phyloP scores from a whole-genome alignment of 2,888 invertebrate genomes.

The Caenorhabditis macrosperma region DNA sequence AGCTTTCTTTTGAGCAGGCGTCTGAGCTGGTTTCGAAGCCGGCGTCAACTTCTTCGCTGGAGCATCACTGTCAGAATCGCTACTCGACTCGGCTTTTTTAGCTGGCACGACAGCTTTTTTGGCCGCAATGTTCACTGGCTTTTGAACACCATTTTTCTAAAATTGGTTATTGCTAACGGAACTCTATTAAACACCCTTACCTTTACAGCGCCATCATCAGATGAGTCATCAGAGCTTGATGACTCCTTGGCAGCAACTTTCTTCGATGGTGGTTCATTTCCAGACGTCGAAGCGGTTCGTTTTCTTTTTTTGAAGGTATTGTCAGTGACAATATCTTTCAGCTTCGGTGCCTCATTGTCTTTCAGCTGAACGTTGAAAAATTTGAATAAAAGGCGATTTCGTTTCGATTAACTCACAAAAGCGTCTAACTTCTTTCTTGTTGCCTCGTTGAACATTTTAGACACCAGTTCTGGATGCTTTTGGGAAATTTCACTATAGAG shows the following conservation, averaged over 20 bases:
- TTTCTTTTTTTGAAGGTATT: constrained; percentile 51
- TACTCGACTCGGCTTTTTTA: constrained; percentile 23
- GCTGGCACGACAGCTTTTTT: constrained; percentile 29
- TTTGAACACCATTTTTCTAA: constrained; percentile 45
- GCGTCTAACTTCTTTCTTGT: constrained; percentile 55
- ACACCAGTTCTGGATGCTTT: constrained; percentile 52
- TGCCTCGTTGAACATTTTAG: constrained; percentile 58
- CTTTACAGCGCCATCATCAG: constrained; percentile 52
- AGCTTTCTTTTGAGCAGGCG: constrained; percentile 50
- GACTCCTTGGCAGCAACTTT: constrained; percentile 57
- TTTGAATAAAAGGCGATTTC: constrained; percentile 17
- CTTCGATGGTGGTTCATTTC: constrained; percentile 62
- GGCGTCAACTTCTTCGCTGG: constrained; percentile 34
- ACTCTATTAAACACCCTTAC: neutral
- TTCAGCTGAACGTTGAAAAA: constrained; percentile 35
- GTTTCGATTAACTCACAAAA: constrained; percentile 51
- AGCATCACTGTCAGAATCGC: constrained; percentile 32
- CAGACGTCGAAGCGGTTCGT: constrained; percentile 51
- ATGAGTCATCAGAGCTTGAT: constrained; percentile 59
- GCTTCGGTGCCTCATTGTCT: constrained; percentile 56
- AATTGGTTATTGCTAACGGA: neutral
- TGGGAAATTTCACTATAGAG: constrained; percentile 59
- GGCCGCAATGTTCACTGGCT: constrained; percentile 38
- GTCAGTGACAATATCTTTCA: constrained; percentile 53
- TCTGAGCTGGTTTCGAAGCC: constrained; percentile 36